Evolutionary conservation across 1,140 invertebrate species (phyloP), one percentile per base, ranked within the genome.

Genomic region (Heliothis virescens): DNA sequence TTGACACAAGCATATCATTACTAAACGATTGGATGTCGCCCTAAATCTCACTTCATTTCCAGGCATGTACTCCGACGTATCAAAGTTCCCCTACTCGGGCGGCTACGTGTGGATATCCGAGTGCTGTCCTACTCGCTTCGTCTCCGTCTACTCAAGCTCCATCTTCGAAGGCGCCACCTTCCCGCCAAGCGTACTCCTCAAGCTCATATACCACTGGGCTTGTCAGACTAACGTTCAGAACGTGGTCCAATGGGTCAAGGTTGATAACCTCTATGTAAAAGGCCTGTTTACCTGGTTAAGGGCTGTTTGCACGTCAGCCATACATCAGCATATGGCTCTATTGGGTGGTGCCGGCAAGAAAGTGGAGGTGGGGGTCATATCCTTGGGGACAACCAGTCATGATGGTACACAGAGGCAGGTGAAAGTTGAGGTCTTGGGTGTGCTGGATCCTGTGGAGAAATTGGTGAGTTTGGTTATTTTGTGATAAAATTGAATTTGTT

Each of bases 81-180:
- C 96, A 1, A 98, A 98, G 83, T 98, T 98, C 89, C 97, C 97
- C 0, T 97, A 97, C 90, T 98, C 97, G 1, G 98, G 97, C 13
- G 98, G 98, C 16, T 98, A 98, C 87, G 98, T 98, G 1, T 98
- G 98, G 98, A 98, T 98, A 81, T 97, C 97, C 1, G 97, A 97
- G 65, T 98, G 98, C 89, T 98, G 98, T 88, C 97, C 97, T 0
- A 97, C 97, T 26, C 96, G 96, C 67, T 98, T 97, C 85, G 96
- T 98, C 0, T 98, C 98, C 0, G 97, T 98, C 0, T 98, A 98
- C 89, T 96, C 96, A 80, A 97, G 97, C 21, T 98, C 98, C 0
- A 96, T 98, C 52, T 98, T 98, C 85, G 97, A 98, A 92, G 97
- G 97, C 3, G 96, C 97, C 7, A 96, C 97, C 2, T 97, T 98